These are phyloP conservation scores for Acanthurus tractus DNA, from an alignment of 2,797 vertebrate genomes.

Conservation along the genomic window DNA sequence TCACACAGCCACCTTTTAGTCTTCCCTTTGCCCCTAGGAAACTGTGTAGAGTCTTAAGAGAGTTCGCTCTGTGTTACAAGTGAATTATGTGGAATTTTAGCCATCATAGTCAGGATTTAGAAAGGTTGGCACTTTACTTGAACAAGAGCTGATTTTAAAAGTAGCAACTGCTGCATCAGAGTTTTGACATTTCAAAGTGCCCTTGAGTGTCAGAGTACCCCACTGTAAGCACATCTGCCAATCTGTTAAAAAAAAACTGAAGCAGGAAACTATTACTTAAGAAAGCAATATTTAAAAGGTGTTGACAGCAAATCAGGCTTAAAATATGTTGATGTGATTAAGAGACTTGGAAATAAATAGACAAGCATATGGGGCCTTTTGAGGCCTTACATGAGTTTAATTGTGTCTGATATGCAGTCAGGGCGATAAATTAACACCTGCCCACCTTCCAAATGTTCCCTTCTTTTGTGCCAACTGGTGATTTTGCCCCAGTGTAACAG, in stretches of 20 bases:
- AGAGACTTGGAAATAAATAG: slow-evolving; percentile 8
- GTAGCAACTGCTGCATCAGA: neutral
- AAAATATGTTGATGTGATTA: slow-evolving; percentile 24
- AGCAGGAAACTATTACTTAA: neutral
- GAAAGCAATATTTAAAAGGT: neutral
- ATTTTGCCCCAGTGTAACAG: slow-evolving; percentile 8
- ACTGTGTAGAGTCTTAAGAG: neutral
- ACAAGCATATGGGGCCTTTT: slow-evolving; percentile 7
- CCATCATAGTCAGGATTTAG: neutral
- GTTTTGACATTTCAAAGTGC: neutral
- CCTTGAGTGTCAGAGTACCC: neutral
- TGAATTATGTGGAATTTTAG: neutral
- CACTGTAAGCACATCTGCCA: neutral
- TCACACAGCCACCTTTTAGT: neutral
- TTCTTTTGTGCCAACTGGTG: slow-evolving; percentile 10
- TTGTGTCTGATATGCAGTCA: slow-evolving; percentile 25
- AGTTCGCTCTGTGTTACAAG: neutral
- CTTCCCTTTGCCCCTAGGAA: neutral
- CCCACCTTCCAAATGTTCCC: slow-evolving; percentile 67
- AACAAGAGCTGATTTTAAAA: neutral
- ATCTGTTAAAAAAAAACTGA: neutral
- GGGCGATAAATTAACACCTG: slow-evolving; percentile 47
- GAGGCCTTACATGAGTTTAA: slow-evolving; percentile 1
- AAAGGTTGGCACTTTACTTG: neutral
- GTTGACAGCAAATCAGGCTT: slow-evolving; percentile 8